Percentiles rank a stretch among this genome's conserved stretches.
These are phyloP conservation scores for Orbicella faveolata DNA, from an alignment of 64 coral and sea anemone genomes.

Conservation along the genomic window DNA sequence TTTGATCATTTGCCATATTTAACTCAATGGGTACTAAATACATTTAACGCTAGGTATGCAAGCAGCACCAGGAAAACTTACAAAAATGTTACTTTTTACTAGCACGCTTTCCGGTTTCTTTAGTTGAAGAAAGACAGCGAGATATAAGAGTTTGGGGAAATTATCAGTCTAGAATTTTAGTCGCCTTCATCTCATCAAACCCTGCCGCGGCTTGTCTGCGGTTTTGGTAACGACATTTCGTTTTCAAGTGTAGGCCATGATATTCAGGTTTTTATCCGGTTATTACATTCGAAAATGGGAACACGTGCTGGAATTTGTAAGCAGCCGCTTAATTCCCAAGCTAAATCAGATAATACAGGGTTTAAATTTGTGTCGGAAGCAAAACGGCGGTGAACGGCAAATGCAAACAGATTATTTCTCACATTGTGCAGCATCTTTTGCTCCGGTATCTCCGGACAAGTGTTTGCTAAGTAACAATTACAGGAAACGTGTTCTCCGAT, in stretches of 20 bases:
- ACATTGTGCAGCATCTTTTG: neutral
- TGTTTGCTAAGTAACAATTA: neutral
- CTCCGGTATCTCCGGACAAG: neutral
- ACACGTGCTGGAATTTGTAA: neutral
- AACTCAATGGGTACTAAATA: neutral
- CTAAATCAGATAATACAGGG: neutral
- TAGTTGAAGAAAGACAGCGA: neutral
- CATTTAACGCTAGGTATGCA: neutral
- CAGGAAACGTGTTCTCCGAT: neutral
- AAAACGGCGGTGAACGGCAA: neutral
- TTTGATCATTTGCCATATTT: neutral
- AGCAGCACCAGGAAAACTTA: neutral
- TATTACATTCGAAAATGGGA: neutral
- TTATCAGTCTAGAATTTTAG: neutral
- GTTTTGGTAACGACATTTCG: neutral
- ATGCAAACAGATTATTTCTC: neutral
- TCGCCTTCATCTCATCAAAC: constrained; percentile 5
- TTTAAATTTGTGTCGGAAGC: neutral
- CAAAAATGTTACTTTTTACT: neutral
- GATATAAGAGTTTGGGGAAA: neutral
- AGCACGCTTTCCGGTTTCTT: neutral
- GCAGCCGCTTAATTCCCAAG: neutral
- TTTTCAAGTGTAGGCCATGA: neutral
- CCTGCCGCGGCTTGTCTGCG: constrained; percentile 3
- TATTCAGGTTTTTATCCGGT: neutral